Evolutionary conservation across 2,888 invertebrate genomes (phyloP).

Genomic region (Tholera decimalis): DNA sequence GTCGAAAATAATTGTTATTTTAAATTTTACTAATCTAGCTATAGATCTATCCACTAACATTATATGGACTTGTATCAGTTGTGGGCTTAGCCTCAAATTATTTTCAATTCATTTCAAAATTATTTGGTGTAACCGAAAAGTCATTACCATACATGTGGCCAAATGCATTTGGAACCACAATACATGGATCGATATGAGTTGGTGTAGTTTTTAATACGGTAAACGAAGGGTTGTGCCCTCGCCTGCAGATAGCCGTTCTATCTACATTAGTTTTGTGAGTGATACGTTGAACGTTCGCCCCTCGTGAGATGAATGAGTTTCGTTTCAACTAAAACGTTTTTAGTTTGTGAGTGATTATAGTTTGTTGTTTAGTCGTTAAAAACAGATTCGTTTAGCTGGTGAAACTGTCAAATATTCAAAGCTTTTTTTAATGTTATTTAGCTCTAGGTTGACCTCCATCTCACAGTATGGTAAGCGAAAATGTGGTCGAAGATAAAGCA

Average conservation of each 20-base stretch:
- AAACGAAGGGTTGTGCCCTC: constrained; percentile 84
- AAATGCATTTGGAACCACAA: constrained; percentile 64
- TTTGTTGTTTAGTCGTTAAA: background rate
- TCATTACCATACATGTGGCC: constrained; percentile 59
- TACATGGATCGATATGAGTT: constrained; percentile 79
- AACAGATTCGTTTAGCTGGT: background rate
- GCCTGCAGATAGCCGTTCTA: constrained; percentile 61
- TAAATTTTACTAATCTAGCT: too few relatives aligned
- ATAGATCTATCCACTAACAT: too few relatives aligned
- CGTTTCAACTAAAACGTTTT: constrained; percentile 7
- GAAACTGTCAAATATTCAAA: too few relatives aligned
- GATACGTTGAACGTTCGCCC: background rate
- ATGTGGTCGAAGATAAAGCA: too few relatives aligned
- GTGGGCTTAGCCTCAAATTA: too few relatives aligned
- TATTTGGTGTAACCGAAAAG: constrained; percentile 26
- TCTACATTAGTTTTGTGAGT: constrained; percentile 65
- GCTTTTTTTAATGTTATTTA: too few relatives aligned
- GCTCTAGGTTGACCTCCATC: too few relatives aligned
- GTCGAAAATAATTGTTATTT: too few relatives aligned
- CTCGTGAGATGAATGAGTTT: constrained; percentile 6
- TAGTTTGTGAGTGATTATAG: constrained; percentile 22
- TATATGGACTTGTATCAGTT: too few relatives aligned
- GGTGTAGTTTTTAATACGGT: constrained; percentile 80
- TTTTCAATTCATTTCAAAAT: constrained; percentile 5
- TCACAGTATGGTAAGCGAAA: too few relatives aligned